Percentiles rank a stretch among this genome's conserved stretches.
Conservation (phyloP, 2,113 vertebrate genomes). For the Ctenomys sociabilis region DNA sequence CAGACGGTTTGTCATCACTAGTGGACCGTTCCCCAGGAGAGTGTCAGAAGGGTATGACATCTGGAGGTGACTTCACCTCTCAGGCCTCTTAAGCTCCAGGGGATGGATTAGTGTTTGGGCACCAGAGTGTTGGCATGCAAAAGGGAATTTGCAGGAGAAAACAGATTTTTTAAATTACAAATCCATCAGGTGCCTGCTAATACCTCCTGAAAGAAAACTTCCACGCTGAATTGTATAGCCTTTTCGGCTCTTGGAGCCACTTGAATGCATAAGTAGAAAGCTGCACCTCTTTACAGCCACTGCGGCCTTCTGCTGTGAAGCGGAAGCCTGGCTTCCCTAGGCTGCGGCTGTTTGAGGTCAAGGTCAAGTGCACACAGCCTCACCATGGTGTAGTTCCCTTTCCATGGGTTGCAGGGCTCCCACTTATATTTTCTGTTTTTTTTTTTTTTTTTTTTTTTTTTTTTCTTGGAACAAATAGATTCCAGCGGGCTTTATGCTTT, state of each 20-base stretch:
- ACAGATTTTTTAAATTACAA: conserved; percentile 74
- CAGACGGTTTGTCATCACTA: neutral
- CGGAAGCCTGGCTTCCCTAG: neutral
- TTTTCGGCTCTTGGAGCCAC: conserved; percentile 43
- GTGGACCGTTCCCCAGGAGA: neutral
- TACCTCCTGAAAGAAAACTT: conserved; percentile 69
- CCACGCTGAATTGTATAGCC: neutral
- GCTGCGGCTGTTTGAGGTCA: neutral
- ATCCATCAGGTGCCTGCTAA: conserved; percentile 60
- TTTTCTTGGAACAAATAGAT: neutral
- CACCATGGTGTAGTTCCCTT: neutral
- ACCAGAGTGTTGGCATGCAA: neutral
- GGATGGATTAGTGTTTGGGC: conserved; percentile 37
- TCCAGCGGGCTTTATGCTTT: neutral
- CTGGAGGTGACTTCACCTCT: conserved; percentile 48
- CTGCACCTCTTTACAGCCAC: neutral
- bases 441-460: neutral
- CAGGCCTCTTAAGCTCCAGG: conserved; percentile 31
- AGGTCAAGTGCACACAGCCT: neutral
- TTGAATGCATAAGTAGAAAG: neutral
- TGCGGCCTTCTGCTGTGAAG: neutral
- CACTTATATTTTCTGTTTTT: neutral
- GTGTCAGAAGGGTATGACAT: neutral
- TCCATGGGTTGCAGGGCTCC: neutral
- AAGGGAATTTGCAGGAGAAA: conserved; percentile 34